Evolutionary conservation across 2,888 invertebrate genomes (phyloP), one percentile per base, ranked within the genome.

Genomic region (Polia nebulosa): DNA sequence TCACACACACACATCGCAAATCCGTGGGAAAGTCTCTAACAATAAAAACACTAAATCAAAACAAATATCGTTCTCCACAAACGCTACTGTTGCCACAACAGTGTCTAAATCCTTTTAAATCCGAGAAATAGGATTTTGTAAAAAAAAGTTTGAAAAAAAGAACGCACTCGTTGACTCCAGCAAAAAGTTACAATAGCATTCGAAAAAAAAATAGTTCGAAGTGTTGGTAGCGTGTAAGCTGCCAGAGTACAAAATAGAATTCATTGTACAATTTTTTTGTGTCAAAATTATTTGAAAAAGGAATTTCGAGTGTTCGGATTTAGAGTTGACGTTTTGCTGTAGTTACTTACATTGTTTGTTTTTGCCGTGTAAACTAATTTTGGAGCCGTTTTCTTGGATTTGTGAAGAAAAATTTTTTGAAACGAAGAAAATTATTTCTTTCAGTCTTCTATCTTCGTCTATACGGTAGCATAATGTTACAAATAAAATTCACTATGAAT

Each of bases 51-150:
- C 87, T 92, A 94, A 94, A 95, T 92, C 91, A 93, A 92, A 93
- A 93, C 93, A 94, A 95, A 94, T 92, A 94, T 90, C 89, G 86
- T 87, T 92, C 91, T 93, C 87, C 86, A 91, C 91, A 92, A 92
- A 89, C 84, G 90, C 92, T 91, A 94, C 95, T 95, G 95, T 95
- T 95, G 94, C 93, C 92, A 94, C 94, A 95, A 95, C 94, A 95
- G 93, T 95, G 91, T 93, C 93, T 90, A 94, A 95, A 95, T 95
- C 95, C 95, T 87, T 93, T 94, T 91, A 94, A 95, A 95, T 94
- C 94, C 94, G 94, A 94, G 92, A 95, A 95, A 95, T 94, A 91
- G 93, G 94, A 94, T 94, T 95, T 93, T 78, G 72, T 66, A 83
- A 89, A 90, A 93, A 93, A 92, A 90, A 82, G 1, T 2, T 8